Evolutionary conservation across 2,888 invertebrate species (phyloP), one percentile per base, ranked within the genome.

Genomic region (Agapostemon virescens): DNA sequence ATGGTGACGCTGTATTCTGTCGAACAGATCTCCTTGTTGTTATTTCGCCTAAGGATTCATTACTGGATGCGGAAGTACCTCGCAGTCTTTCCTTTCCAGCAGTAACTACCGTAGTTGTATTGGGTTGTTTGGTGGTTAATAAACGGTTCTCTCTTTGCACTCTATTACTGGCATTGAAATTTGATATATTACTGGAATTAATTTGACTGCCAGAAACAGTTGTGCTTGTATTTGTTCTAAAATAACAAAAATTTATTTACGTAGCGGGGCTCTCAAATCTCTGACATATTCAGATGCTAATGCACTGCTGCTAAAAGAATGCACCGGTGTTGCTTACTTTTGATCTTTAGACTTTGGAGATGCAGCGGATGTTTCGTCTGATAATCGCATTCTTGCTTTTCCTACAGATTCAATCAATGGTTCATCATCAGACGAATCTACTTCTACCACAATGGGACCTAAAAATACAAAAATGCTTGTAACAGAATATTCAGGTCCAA

Each of bases 341-440:
- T 90, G 90, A 89, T 93, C 92, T 91, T 92, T 93, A 85, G 91
- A 89, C 87, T 92, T 93, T 84, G 92, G 91, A 68, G 93, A 93
- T 55, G 91, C 91, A 71, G 89, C 90, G 73, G 90, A 87, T 77
- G 89, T 82, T 78, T 92, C 92, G 79, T 92, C 92, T 55, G 89
- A 84, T 81, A 89, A 88, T 87, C 90, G 90, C 88, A 90, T 93
- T 93, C 86, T 96, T 93, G 92, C 96, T 95, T 93, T 96, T 94
- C 87, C 95, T 23, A 94, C 94, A 70, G 95, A 93, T 89, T 96
- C 95, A 84, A 96, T 96, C 79, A 97, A 93, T 75, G 97, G 97
- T 93, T 97, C 97, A 91, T 97, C 97, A 90, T 97, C 97, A 70
- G 97, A 97, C 77, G 95, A 95, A 89, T 95, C 95, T 58, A 95